Conservation (phyloP, 2,888 invertebrate genomes). For the Schrankia costaestrigalis region DNA sequence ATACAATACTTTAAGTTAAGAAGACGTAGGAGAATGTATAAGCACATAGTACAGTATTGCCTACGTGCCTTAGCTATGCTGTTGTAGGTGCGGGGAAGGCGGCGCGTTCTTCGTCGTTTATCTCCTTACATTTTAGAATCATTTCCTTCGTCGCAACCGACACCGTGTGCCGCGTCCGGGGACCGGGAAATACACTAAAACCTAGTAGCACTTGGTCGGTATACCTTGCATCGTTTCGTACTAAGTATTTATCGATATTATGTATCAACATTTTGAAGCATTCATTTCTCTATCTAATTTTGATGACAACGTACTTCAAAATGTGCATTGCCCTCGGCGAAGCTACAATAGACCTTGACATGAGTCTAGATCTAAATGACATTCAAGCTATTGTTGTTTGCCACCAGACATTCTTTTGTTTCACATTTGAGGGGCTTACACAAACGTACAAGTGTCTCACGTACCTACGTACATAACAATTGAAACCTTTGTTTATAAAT, state of each 20-base stretch:
- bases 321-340: constrained; percentile 21
- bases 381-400: constrained; percentile 39
- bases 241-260: constrained; percentile 26
- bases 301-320: constrained; percentile 18
- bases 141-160: constrained; percentile 19
- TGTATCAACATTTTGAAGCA: constrained; percentile 8
- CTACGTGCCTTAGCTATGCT: too few species aligned
- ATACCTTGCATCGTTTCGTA: constrained; percentile 7
- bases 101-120: constrained; percentile 12
- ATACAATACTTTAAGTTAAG: too few species aligned
- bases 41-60: background rate
- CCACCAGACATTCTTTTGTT: constrained; percentile 42
- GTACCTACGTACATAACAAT: too few species aligned
- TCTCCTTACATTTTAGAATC: constrained; percentile 19
- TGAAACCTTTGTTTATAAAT: constrained; percentile 21
- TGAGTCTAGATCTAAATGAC: constrained; percentile 34
- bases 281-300: constrained; percentile 9
- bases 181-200: background rate
- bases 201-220: constrained; percentile 6
- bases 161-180: constrained; percentile 8
- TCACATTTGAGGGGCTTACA: constrained; percentile 27
- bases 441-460: constrained; percentile 21
- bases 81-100: too few species aligned
- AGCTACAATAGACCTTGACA: constrained; percentile 35
- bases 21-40: too few species aligned